A percentile compares a stretch with the other conserved stretches of the same genome.
Evolutionary conservation across 2,888 invertebrate genomes (phyloP).

Genomic region (Drosophila paucipuncta): DNA sequence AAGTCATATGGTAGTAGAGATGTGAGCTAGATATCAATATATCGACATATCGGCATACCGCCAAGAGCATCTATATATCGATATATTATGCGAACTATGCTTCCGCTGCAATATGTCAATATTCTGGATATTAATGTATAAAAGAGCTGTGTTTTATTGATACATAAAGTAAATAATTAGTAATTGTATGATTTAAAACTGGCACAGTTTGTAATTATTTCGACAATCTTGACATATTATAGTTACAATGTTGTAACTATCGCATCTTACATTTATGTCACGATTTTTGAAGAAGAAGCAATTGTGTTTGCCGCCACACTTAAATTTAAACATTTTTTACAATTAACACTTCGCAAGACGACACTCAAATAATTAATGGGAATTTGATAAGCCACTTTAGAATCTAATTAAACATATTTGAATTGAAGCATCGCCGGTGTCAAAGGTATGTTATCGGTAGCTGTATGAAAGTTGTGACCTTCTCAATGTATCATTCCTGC

Average conservation of each 20-base stretch:
- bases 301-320: not conserved
- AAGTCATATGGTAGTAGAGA: constrained; percentile 71
- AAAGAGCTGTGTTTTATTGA: not conserved
- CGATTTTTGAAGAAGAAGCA: constrained; percentile 8
- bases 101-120: not conserved
- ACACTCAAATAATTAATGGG: no score
- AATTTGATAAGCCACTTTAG: not conserved
- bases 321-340: not conserved
- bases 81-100: not conserved
- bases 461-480: not conserved
- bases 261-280: not conserved
- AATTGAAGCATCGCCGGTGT: not conserved
- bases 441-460: not conserved
- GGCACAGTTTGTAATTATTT: not conserved
- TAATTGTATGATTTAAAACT: not conserved
- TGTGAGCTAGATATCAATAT: constrained; percentile 34
- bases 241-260: not conserved
- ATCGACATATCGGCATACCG: constrained; percentile 27
- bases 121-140: constrained; percentile 1
- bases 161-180: not conserved
- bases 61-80: not conserved
- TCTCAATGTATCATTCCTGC: not conserved
- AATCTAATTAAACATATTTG: not conserved
- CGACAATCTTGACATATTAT: not conserved
- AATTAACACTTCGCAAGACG: not conserved